phyloP scores from a whole-genome alignment of 2,797 vertebrate species.

The Syngnathus rostellatus region DNA sequence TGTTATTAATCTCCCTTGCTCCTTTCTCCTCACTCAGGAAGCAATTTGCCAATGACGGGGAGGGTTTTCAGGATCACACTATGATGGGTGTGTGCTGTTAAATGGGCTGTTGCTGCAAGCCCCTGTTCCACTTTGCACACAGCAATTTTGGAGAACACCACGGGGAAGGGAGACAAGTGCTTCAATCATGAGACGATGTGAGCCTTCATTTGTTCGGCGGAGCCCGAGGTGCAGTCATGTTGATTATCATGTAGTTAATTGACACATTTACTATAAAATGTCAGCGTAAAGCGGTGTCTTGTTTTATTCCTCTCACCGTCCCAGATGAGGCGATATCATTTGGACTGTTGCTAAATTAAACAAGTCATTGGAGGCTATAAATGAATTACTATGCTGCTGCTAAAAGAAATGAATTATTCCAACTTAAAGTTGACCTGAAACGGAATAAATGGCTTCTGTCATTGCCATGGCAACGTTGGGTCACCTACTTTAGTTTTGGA shows the following conservation, averaged over 20 bases:
- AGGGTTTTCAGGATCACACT: constrained; percentile 11
- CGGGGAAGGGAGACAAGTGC: constrained; percentile 14
- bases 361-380: background rate
- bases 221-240: constrained; percentile 6
- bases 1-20: constrained; percentile 13
- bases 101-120: constrained; percentile 19
- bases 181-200: constrained; percentile 7
- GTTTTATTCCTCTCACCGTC: background rate
- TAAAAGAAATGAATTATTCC: background rate
- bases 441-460: background rate
- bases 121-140: constrained; percentile 20
- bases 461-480: background rate
- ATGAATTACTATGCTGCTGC: background rate
- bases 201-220: background rate
- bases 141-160: constrained; percentile 19
- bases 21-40: constrained; percentile 7
- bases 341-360: background rate
- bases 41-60: constrained; percentile 13
- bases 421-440: background rate
- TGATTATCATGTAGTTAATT: background rate
- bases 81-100: constrained; percentile 13
- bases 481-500: background rate
- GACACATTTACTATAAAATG: background rate
- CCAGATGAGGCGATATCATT: background rate
- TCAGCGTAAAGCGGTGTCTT: background rate